Evolutionary conservation across 92 coral and sea anemone species (phyloP).

Genomic region (Palythoa heliodiscus): DNA sequence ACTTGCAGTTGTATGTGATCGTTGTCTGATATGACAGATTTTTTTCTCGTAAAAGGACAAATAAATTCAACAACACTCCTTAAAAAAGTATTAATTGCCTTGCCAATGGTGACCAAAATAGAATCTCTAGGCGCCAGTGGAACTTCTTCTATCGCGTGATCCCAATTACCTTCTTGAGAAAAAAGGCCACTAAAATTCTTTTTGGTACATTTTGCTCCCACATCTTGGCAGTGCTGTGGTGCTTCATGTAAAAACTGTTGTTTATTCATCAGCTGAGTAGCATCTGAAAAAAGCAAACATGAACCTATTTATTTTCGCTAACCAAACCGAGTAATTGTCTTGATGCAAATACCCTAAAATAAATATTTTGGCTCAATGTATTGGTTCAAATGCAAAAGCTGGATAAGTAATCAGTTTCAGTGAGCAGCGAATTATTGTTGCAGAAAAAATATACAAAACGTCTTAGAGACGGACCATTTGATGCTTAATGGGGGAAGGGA

Average conservation of each 20-base stretch:
- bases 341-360: too few species aligned
- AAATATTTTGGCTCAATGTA: too few species aligned
- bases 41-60: slow-evolving; percentile 32
- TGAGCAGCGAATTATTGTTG: too few species aligned
- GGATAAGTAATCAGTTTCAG: too few species aligned
- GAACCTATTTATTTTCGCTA: too few species aligned
- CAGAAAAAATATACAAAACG: too few species aligned
- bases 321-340: too few species aligned
- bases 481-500: too few species aligned
- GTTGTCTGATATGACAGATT: slow-evolving; percentile 28
- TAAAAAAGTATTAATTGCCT: slow-evolving; percentile 14
- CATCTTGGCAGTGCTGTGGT: neutral
- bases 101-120: slow-evolving; percentile 22
- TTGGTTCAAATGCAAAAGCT: too few species aligned
- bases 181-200: neutral
- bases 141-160: neutral
- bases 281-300: slow-evolving; percentile 1
- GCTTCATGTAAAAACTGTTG: neutral
- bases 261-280: neutral
- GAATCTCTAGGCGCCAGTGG: slow-evolving; percentile 21
- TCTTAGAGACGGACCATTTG: too few species aligned
- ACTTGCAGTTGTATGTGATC: slow-evolving; percentile 10
- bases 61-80: slow-evolving; percentile 24
- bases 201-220: neutral
- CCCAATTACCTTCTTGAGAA: slow-evolving; percentile 11